These are phyloP conservation scores for Menidia beryllina DNA, from an alignment of 2,113 vertebrate species.

Conservation along the genomic window DNA sequence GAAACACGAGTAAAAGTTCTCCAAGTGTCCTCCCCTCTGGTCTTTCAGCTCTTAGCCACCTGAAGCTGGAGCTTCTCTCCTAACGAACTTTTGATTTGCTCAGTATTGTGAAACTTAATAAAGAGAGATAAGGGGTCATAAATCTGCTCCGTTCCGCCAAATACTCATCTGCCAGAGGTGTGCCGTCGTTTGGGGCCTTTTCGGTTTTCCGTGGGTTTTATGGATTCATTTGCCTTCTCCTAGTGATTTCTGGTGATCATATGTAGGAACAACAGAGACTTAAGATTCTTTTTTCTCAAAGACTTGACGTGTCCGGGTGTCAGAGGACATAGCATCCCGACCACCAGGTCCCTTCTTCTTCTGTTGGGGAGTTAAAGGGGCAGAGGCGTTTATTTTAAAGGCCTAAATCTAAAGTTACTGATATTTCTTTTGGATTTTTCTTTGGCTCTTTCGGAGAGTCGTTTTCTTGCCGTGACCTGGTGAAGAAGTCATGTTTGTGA, in stretches of 20 bases:
- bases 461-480: conserved; percentile 20
- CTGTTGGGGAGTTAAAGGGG: not conserved
- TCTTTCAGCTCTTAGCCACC: not conserved
- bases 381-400: conserved; percentile 5
- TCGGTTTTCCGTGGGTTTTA: conserved; percentile 2
- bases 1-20: not conserved
- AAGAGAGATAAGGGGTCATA: conserved; percentile 14
- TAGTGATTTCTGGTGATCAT: conserved; percentile 2
- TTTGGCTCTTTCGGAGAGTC: not conserved
- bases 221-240: conserved; percentile 18
- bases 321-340: not conserved
- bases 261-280: not conserved
- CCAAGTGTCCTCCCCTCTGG: not conserved
- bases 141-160: not conserved
- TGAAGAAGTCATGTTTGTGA: conserved; percentile 27
- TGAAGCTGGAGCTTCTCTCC: not conserved
- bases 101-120: not conserved
- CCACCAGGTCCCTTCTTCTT: not conserved
- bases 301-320: not conserved
- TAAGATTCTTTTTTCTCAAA: conserved; percentile 1
- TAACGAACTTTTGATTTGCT: not conserved
- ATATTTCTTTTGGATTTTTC: conserved; percentile 1
- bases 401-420: conserved; percentile 25
- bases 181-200: not conserved
- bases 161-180: not conserved